These are phyloP conservation scores for Nannoperca obscura DNA, from an alignment of 2,797 vertebrate genomes.

Conservation along the genomic window DNA sequence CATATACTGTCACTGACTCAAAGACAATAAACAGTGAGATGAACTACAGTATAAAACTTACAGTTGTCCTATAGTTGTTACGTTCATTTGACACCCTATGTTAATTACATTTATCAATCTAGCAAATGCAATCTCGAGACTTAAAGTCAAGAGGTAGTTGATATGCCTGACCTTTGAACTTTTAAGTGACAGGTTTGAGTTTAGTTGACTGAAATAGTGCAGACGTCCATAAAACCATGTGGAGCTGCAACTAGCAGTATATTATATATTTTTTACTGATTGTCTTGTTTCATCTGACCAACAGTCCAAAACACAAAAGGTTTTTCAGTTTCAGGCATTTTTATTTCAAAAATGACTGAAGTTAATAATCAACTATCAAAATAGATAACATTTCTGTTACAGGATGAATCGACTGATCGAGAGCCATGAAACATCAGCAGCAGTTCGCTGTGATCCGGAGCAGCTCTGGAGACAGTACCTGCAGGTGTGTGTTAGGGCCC, in stretches of 20 bases:
- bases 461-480: conserved; percentile 81
- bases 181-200: neutral
- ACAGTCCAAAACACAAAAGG: neutral
- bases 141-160: neutral
- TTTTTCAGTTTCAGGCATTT: neutral
- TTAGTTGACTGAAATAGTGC: neutral
- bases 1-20: neutral
- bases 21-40: neutral
- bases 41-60: neutral
- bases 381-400: no score
- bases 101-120: neutral
- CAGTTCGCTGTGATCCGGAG: neutral
- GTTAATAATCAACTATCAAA: no score
- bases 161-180: neutral
- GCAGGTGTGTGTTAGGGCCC: conserved; percentile 80
- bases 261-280: neutral
- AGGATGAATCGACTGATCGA: neutral
- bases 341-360: no score
- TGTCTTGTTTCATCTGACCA: neutral
- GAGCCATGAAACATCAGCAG: neutral
- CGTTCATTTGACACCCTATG: neutral
- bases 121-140: neutral
- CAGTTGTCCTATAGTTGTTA: neutral
- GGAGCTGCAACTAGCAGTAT: neutral
- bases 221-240: neutral